phyloP scores from a whole-genome alignment of 2,797 vertebrate species.

The Oryzias dopingdopingensis region DNA sequence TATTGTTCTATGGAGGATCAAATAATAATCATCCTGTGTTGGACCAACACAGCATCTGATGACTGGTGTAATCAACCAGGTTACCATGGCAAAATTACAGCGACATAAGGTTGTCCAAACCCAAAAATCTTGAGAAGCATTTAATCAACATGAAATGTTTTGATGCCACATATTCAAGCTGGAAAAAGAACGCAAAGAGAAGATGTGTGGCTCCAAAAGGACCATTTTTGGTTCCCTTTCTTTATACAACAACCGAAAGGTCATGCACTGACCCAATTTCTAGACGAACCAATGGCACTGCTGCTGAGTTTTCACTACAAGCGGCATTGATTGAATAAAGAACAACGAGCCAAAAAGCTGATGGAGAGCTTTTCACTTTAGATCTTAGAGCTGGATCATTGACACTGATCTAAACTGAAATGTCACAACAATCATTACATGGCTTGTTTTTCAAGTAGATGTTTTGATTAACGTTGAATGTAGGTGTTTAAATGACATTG shows the following conservation, averaged over 20 bases:
- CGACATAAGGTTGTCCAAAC: too few species aligned
- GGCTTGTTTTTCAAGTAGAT: too few species aligned
- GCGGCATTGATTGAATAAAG: constrained; percentile 37
- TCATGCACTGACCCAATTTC: constrained; percentile 8
- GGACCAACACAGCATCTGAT: constrained; percentile 41
- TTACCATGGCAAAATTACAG: constrained; percentile 19
- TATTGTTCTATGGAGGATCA: constrained; percentile 35
- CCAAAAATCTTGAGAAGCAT: constrained; percentile 14
- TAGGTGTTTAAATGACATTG: too few species aligned
- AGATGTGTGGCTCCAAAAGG: constrained; percentile 8
- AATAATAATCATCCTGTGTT: constrained; percentile 15
- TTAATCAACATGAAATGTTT: constrained; percentile 9
- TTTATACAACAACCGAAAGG: constrained; percentile 2
- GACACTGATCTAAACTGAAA: too few species aligned
- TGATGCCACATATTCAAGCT: constrained; percentile 1
- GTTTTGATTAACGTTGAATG: too few species aligned
- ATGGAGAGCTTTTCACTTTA: too few species aligned
- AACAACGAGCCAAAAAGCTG: constrained; percentile 14
- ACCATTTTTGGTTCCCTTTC: constrained; percentile 11
- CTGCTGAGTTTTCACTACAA: constrained; percentile 22
- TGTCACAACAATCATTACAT: too few species aligned
- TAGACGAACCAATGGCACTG: constrained; percentile 12
- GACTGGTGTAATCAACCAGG: constrained; percentile 49
- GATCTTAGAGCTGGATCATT: background rate
- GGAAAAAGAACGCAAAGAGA: constrained; percentile 21